Conservation (phyloP, 1,140 invertebrate genomes). For the Euwallacea similis region DNA sequence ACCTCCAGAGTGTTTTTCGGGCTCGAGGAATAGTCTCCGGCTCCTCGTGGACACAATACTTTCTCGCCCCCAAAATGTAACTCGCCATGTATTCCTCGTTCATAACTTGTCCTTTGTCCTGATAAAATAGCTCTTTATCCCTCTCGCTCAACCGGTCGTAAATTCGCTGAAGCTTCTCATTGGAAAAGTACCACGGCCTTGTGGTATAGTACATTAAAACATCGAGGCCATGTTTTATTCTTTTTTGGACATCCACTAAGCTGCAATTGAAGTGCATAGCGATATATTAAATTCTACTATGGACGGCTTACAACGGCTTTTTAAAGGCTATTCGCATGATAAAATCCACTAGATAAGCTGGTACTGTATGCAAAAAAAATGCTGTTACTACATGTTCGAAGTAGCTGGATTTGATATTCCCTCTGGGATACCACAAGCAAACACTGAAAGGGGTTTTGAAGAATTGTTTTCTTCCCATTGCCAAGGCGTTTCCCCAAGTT, state of each 20-base stretch:
- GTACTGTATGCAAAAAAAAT: constrained; percentile 77
- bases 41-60: constrained; percentile 76
- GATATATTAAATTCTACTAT: not conserved
- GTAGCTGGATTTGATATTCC: constrained; percentile 70
- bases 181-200: constrained; percentile 79
- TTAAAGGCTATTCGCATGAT: constrained; percentile 67
- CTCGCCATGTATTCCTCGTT: constrained; percentile 70
- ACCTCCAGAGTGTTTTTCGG: constrained; percentile 60
- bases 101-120: constrained; percentile 61
- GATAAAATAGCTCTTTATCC: constrained; percentile 64
- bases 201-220: constrained; percentile 85
- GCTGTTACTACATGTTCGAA: constrained; percentile 67
- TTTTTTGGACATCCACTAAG: constrained; percentile 68
- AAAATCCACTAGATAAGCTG: constrained; percentile 78
- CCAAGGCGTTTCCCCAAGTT: constrained; percentile 78
- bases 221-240: constrained; percentile 64
- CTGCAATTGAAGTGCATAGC: constrained; percentile 51
- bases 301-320: constrained; percentile 72
- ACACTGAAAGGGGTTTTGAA: constrained; percentile 66
- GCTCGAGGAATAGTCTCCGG: constrained; percentile 73
- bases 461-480: constrained; percentile 64
- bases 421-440: constrained; percentile 79
- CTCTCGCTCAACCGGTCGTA: constrained; percentile 60
- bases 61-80: constrained; percentile 73
- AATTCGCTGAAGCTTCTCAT: constrained; percentile 69